These are phyloP conservation scores for Halcyon chelicuti DNA, from an alignment of 2,797 vertebrate genomes.

Conservation along the genomic window DNA sequence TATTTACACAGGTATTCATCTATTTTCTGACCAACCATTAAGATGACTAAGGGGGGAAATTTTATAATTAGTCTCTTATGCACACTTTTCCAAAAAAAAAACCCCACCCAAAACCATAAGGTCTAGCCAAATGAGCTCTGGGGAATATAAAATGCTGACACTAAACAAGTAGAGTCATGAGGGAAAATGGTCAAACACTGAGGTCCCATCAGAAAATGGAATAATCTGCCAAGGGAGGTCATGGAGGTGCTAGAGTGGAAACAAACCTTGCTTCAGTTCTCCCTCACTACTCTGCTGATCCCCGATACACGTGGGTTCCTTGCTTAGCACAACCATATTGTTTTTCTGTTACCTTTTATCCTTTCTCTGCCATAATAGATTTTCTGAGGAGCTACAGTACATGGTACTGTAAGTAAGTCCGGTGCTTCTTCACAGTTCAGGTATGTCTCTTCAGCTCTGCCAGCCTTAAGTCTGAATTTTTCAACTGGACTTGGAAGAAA, in stretches of 20 bases:
- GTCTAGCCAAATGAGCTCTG: not conserved
- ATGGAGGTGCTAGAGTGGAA: not conserved
- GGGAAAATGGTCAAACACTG: slow-evolving; percentile 37
- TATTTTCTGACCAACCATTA: slow-evolving; percentile 49
- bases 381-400: not conserved
- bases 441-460: not conserved
- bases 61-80: not conserved
- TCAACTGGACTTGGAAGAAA: not conserved
- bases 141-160: not conserved
- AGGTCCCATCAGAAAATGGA: slow-evolving; percentile 49
- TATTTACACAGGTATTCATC: not conserved
- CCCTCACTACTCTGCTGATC: not conserved
- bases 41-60: slow-evolving; percentile 63
- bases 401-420: not conserved
- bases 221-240: slow-evolving; percentile 68
- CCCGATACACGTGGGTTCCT: fast-evolving
- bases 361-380: not conserved
- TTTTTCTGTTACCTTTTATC: not conserved
- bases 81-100: not conserved
- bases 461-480: not conserved
- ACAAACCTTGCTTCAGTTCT: not conserved
- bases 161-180: not conserved
- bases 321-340: not conserved
- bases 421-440: not conserved
- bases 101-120: not conserved